phyloP scores from a whole-genome alignment of 2,888 invertebrate genomes.

The Eilema depressum region DNA sequence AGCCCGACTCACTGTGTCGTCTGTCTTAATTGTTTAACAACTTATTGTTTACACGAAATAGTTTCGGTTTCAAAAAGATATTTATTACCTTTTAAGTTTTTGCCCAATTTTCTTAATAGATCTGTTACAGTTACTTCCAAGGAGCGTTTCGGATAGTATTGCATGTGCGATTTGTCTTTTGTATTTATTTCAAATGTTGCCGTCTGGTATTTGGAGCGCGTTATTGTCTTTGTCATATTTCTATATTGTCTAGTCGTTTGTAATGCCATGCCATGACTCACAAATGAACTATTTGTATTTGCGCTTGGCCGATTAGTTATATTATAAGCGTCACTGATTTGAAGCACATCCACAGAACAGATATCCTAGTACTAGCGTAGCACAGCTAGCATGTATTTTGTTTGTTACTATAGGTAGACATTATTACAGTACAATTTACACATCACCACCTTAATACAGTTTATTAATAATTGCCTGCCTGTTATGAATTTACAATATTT shows the following conservation, averaged over 20 bases:
- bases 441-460: background rate
- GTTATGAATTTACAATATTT: background rate
- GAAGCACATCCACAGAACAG: no score
- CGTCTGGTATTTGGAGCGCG: constrained; percentile 55
- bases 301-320: constrained; percentile 31
- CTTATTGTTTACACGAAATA: constrained; percentile 63
- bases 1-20: constrained; percentile 68
- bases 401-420: constrained; percentile 36
- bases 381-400: constrained; percentile 34
- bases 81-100: constrained; percentile 43
- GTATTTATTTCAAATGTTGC: constrained; percentile 50
- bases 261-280: constrained; percentile 51
- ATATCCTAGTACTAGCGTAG: no score
- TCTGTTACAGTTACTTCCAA: constrained; percentile 51
- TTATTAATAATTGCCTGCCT: background rate
- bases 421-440: background rate
- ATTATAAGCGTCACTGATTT: constrained; percentile 44
- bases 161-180: constrained; percentile 66
- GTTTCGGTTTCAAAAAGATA: constrained; percentile 38
- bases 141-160: constrained; percentile 43
- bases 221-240: constrained; percentile 55
- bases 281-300: constrained; percentile 36
- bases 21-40: constrained; percentile 79
- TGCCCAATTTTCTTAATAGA: constrained; percentile 40
- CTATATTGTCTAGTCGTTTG: constrained; percentile 51